These are phyloP conservation scores for Acanthaster planci DNA, from an alignment of 35 echinoderm and acorn worm genomes.

Conservation along the genomic window DNA sequence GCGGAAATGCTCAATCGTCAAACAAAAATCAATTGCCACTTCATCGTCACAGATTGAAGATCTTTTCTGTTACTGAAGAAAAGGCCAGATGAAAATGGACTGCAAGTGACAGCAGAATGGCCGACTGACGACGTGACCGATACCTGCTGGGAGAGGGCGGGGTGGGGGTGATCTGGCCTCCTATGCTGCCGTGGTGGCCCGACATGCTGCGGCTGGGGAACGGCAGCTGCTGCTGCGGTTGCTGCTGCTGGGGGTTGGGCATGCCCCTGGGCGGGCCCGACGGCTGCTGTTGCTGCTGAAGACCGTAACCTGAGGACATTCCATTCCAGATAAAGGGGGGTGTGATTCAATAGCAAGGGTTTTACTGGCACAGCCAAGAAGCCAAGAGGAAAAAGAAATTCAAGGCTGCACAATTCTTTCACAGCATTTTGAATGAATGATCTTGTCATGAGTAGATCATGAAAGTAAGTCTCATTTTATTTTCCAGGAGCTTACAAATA, in stretches of 20 bases:
- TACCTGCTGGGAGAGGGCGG: constrained; percentile 10
- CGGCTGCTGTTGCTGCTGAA: constrained; percentile 39
- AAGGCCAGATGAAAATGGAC: too few species aligned
- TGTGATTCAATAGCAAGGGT: too few species aligned
- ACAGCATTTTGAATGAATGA: too few species aligned
- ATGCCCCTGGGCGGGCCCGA: constrained; percentile 43
- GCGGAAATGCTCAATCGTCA: background rate
- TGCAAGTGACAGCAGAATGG: too few species aligned
- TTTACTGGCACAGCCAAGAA: too few species aligned
- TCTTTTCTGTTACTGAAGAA: too few species aligned
- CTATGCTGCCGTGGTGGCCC: constrained; percentile 54
- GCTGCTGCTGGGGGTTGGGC: constrained; percentile 56
- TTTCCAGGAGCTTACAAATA: background rate
- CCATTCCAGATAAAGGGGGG: too few species aligned
- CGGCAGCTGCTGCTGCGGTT: constrained; percentile 16
- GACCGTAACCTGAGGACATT: background rate
- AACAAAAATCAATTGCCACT: background rate
- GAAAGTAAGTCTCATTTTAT: too few species aligned
- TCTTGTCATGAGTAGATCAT: too few species aligned
- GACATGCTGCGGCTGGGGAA: constrained; percentile 47
- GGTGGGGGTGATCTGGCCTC: constrained; percentile 55
- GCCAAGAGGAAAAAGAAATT: too few species aligned
- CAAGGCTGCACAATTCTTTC: too few species aligned
- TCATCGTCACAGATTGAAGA: background rate
- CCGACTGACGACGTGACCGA: too few species aligned